Conservation (phyloP, 2,113 vertebrate genomes). For the Festucalex cinctus region DNA sequence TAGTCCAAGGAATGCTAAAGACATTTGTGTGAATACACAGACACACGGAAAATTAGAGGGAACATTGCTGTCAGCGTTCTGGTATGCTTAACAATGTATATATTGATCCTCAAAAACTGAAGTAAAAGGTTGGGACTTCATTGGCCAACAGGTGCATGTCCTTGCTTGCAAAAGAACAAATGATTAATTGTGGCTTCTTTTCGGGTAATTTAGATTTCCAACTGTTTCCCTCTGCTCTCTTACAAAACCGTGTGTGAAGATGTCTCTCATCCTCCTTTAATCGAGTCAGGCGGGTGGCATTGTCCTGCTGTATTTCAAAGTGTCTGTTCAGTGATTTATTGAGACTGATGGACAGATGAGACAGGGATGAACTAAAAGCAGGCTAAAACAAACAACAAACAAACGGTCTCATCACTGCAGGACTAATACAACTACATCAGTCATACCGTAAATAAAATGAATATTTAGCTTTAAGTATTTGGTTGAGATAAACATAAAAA, state of each 20-base stretch:
- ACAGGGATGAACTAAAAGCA: slow-evolving; percentile 31
- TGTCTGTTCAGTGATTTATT: slow-evolving; percentile 37
- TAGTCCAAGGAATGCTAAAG: too few relatives aligned
- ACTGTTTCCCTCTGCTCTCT: slow-evolving; percentile 29
- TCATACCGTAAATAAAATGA: neutral
- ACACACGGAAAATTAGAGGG: too few relatives aligned
- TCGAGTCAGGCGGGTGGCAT: slow-evolving; percentile 7
- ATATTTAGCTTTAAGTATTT: neutral
- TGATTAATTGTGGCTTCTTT: slow-evolving; percentile 57
- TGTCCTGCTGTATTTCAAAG: slow-evolving; percentile 32
- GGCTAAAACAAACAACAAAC: slow-evolving; percentile 23
- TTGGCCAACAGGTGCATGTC: slow-evolving; percentile 26
- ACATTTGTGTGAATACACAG: too few relatives aligned
- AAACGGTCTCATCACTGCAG: neutral
- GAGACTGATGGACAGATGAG: too few relatives aligned
- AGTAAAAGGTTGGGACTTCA: neutral
- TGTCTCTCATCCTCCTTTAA: slow-evolving; percentile 28
- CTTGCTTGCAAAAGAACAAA: slow-evolving; percentile 46
- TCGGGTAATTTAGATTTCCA: slow-evolving; percentile 62
- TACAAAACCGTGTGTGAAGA: slow-evolving; percentile 33
- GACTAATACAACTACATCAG: neutral
- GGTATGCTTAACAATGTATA: too few relatives aligned
- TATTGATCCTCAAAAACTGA: too few relatives aligned
- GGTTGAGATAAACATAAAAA: too few relatives aligned
- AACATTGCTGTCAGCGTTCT: too few relatives aligned